Percentiles rank a stretch among this genome's conserved stretches.
phyloP scores from a whole-genome alignment of 2,797 vertebrate genomes.

The Carapus acus region DNA sequence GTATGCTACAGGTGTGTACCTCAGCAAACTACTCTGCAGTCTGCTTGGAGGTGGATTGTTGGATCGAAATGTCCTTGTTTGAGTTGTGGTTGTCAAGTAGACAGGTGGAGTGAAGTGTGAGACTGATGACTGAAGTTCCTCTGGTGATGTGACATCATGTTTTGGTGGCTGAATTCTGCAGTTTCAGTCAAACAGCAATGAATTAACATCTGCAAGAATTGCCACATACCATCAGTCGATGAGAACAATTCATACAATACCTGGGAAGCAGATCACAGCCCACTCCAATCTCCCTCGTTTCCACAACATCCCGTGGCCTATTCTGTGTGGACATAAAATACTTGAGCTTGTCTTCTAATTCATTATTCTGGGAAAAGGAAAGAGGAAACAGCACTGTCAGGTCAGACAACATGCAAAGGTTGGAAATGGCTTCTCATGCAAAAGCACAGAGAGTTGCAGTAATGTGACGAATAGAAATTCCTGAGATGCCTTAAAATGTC shows the following conservation, averaged over 20 bases:
- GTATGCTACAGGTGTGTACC: constrained; percentile 70
- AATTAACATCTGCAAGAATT: constrained; percentile 16
- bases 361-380: constrained; percentile 88
- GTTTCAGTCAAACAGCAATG: constrained; percentile 45
- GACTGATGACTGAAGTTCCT: constrained; percentile 16
- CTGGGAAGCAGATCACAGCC: constrained; percentile 82
- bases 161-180: constrained; percentile 54
- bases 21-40: constrained; percentile 69
- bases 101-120: constrained; percentile 10
- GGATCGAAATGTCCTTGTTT: constrained; percentile 37
- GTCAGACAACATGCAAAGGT: constrained; percentile 59
- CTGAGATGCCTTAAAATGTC: constrained; percentile 29
- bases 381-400: constrained; percentile 71
- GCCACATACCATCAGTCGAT: constrained; percentile 7
- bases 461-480: constrained; percentile 23
- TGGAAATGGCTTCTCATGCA: constrained; percentile 27
- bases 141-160: constrained; percentile 32
- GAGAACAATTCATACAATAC: constrained; percentile 62
- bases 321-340: constrained; percentile 87
- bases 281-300: constrained; percentile 85
- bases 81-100: constrained; percentile 29
- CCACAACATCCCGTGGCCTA: constrained; percentile 67
- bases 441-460: constrained; percentile 35
- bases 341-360: constrained; percentile 95
- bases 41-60: constrained; percentile 61